Conservation (phyloP, 2,888 invertebrate genomes). For the Exephanes ischioxanthus region DNA sequence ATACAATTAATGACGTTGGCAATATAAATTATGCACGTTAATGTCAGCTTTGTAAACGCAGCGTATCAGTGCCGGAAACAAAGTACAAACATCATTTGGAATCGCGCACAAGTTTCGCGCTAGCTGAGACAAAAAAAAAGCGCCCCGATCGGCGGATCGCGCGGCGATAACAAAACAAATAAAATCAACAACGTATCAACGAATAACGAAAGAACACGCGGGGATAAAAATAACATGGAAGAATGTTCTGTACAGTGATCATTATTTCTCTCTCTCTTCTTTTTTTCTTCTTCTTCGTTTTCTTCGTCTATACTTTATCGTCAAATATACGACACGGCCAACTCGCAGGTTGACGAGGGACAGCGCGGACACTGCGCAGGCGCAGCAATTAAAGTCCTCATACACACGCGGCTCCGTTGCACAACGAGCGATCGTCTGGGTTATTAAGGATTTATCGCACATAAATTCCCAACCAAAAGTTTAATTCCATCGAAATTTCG, state of each 20-base stretch:
- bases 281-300: conserved; percentile 42
- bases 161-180: conserved; percentile 39
- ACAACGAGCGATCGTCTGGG: conserved; percentile 29
- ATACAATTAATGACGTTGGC: conserved; percentile 56
- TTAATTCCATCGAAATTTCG: no score
- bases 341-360: conserved; percentile 47
- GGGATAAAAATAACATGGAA: conserved; percentile 72
- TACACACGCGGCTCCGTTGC: conserved; percentile 33
- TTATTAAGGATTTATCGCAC: no score
- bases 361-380: conserved; percentile 9
- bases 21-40: conserved; percentile 15
- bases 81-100: conserved; percentile 44
- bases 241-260: conserved; percentile 76
- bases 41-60: conserved; percentile 20
- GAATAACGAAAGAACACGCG: conserved; percentile 57
- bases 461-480: no score
- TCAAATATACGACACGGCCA: conserved; percentile 41
- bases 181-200: conserved; percentile 26
- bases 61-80: conserved; percentile 34
- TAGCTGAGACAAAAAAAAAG: conserved; percentile 26
- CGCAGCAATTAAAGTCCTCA: conserved; percentile 19
- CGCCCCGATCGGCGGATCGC: conserved; percentile 32
- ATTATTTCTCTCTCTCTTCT: conserved; percentile 61
- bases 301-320: conserved; percentile 6
- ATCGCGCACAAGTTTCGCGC: conserved; percentile 46